Conservation (phyloP, 2,888 invertebrate species). For the Callosobruchus maculatus region DNA sequence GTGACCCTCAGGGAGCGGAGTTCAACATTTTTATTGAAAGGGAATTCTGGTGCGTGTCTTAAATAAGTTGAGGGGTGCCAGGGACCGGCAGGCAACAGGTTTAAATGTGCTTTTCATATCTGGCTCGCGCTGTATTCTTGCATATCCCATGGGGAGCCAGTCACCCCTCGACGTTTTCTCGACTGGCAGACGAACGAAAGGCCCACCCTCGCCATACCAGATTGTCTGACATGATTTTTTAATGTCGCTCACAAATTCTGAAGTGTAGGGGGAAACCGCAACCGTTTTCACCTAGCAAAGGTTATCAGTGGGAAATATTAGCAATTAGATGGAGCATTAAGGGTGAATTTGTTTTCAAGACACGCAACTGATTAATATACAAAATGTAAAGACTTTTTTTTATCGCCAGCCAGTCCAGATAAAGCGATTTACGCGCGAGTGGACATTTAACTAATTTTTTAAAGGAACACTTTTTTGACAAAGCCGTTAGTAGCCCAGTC, state of each 20-base stretch:
- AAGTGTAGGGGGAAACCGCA: neutral
- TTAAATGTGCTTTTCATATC: slow-evolving; percentile 45
- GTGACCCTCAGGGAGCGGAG: neutral
- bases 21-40: neutral
- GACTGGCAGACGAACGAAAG: neutral
- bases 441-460: too few relatives aligned
- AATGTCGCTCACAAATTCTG: neutral
- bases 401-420: too few relatives aligned
- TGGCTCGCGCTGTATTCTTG: slow-evolving; percentile 28
- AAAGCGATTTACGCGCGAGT: too few relatives aligned
- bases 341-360: neutral
- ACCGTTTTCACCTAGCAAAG: neutral
- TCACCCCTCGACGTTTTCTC: slow-evolving; percentile 20
- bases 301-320: neutral
- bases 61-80: neutral
- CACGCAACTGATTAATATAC: too few relatives aligned
- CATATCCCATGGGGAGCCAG: slow-evolving; percentile 29
- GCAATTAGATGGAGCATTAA: neutral
- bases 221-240: neutral
- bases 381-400: too few relatives aligned
- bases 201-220: neutral
- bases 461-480: too few relatives aligned
- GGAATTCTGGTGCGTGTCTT: neutral
- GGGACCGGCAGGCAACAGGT: slow-evolving; percentile 41
- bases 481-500: too few relatives aligned